These are phyloP conservation scores for Eurytoma californica DNA, from an alignment of 2,888 invertebrate genomes.

Conservation along the genomic window DNA sequence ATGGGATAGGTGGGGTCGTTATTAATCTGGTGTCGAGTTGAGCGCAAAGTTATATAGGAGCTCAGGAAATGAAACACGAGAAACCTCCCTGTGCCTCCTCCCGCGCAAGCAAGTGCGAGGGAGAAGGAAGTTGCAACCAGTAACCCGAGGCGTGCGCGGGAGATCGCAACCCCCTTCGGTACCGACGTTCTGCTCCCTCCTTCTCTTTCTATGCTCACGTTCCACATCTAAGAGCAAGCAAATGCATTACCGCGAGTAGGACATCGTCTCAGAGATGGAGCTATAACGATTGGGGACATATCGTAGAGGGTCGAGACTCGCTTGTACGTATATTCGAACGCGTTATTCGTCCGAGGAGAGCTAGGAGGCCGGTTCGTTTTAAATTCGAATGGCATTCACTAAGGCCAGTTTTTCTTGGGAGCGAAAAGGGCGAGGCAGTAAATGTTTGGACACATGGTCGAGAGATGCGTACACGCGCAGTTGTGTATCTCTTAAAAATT, in stretches of 20 bases:
- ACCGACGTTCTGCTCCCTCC: not conserved
- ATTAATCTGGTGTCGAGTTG: conserved; percentile 76
- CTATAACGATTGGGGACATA: conserved; percentile 73
- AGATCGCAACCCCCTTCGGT: conserved; percentile 68
- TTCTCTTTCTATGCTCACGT: conserved; percentile 7
- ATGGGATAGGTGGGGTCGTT: conserved; percentile 73
- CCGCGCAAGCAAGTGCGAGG: conserved; percentile 56
- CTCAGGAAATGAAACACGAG: conserved; percentile 76
- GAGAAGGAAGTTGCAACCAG: conserved; percentile 38
- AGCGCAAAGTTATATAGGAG: conserved; percentile 76
- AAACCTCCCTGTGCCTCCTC: conserved; percentile 62
- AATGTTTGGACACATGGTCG: not conserved
- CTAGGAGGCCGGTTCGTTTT: conserved; percentile 57
- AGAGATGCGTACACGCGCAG: conserved; percentile 17
- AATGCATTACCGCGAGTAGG: conserved; percentile 72
- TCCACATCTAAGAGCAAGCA: conserved; percentile 66
- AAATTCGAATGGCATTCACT: conserved; percentile 53
- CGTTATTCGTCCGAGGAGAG: conserved; percentile 63
- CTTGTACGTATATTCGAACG: conserved; percentile 53
- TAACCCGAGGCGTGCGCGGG: conserved; percentile 50
- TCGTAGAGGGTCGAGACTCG: conserved; percentile 65
- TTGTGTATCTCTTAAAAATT: conserved; percentile 46
- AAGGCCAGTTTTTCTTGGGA: conserved; percentile 2
- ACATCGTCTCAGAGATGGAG: conserved; percentile 71
- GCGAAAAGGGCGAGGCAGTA: not conserved